Base-by-base conservation (phyloP, 2,888 invertebrate genomes). In the Dascillus cervinus region DNA sequence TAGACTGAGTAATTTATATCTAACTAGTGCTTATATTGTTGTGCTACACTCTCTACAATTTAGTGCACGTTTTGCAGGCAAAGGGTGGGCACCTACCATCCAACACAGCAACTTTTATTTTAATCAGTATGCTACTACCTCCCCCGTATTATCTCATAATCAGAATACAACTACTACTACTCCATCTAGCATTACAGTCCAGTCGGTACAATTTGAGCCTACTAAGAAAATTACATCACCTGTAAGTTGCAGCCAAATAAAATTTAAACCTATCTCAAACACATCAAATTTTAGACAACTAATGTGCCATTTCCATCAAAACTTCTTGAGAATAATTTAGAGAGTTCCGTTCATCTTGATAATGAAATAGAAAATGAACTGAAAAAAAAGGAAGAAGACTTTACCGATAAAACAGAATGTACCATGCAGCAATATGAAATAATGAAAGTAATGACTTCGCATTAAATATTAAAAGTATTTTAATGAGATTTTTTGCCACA, bases 381-480 rank as follows among this genome's bases (percentile, higher is more conserved):
- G n/a, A n/a, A n/a, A n/a, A n/a, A n/a, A n/a, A n/a, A n/a, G n/a
- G n/a, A n/a, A n/a, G n/a, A n/a, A n/a, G n/a, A n/a, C n/a, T n/a
- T n/a, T n/a, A n/a, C n/a, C 44, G 62, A 64, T 41, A 57, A 64
- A 39, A 62, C 66, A 41, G 67, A 69, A 27, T 79, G 79, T 52
- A 69, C 75, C n/a, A 70, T 75, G 49, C 76, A 78, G 49, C 75
- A 77, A 58, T 79, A 78, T 55, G 78, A 78, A 64, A 75, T 78
- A 44, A 75, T 79, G 71, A 79, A 79, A 69, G 77, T 75, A 56
- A n/a, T n/a, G n/a, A n/a, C n/a, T n/a, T n/a, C n/a, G n/a, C n/a
- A n/a, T n/a, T n/a, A n/a, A n/a, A n/a, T n/a, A n/a, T n/a, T 8
- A 17, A 6, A 17, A 6, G 17, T 8, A 17, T 17, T 4, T 17